These are phyloP conservation scores for Heliconius hewitsoni DNA, from an alignment of 1,140 invertebrate species.

Conservation along the genomic window DNA sequence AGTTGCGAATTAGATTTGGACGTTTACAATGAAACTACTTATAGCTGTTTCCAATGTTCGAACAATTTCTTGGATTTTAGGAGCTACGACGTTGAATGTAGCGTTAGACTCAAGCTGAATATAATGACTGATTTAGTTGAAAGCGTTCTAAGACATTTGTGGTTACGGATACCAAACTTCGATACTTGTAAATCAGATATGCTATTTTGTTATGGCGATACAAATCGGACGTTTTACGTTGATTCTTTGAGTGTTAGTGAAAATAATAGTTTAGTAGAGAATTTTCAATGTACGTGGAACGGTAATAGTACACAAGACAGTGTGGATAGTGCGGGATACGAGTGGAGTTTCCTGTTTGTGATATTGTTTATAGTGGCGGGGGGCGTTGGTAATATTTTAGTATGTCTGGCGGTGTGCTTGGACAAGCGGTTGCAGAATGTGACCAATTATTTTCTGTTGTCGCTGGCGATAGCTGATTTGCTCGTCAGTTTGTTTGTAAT, in stretches of 20 bases:
- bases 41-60: constrained; percentile 65
- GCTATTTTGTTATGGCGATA: constrained; percentile 61
- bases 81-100: constrained; percentile 62
- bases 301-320: constrained; percentile 49
- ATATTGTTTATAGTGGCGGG: constrained; percentile 92
- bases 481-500: constrained; percentile 95
- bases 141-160: constrained; percentile 68
- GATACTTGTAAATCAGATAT: constrained; percentile 57
- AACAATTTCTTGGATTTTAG: constrained; percentile 53
- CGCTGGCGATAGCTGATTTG: constrained; percentile 95
- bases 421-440: constrained; percentile 94
- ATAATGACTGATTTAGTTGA: constrained; percentile 66
- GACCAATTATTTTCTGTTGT: constrained; percentile 97
- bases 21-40: constrained; percentile 74
- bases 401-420: constrained; percentile 93
- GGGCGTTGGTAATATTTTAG: constrained; percentile 94
- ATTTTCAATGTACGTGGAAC: constrained; percentile 66
- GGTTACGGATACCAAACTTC: constrained; percentile 65
- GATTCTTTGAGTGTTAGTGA: constrained; percentile 49
- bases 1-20: constrained; percentile 69
- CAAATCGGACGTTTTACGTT: constrained; percentile 70
- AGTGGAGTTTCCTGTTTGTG: constrained; percentile 90
- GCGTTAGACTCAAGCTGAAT: constrained; percentile 70
- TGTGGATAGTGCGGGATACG: constrained; percentile 74
- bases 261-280: constrained; percentile 47